phyloP scores from a whole-genome alignment of 2,113 vertebrate genomes.

The Charina bottae region DNA sequence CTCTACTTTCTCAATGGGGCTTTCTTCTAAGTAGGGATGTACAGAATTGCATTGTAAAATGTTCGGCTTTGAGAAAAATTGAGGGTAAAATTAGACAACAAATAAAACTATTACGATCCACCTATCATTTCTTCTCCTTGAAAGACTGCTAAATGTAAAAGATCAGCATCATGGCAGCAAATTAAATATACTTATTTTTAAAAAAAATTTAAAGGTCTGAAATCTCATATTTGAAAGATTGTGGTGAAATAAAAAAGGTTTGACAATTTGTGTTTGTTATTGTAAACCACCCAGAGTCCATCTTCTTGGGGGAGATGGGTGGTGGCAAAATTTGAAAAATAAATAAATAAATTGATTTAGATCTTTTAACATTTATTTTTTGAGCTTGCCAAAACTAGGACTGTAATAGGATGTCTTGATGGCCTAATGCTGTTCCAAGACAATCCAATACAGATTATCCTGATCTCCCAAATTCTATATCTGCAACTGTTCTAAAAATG shows the following conservation, averaged over 20 bases:
- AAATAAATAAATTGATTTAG: too few relatives aligned
- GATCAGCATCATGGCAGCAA: background rate
- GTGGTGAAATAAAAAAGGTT: background rate
- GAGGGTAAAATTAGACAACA: background rate
- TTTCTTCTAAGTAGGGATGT: background rate
- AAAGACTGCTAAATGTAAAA: background rate
- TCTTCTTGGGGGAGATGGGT: too few relatives aligned
- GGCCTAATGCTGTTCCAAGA: background rate
- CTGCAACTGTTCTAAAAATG: background rate
- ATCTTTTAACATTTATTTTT: background rate
- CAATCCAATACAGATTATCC: background rate
- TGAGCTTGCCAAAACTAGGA: background rate
- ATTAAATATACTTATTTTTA: background rate
- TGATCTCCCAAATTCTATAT: background rate
- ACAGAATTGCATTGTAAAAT: background rate
- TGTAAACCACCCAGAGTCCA: too few relatives aligned
- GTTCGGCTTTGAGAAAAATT: background rate
- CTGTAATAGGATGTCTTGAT: background rate
- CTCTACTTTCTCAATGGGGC: background rate
- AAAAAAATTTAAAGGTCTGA: background rate
- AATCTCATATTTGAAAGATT: background rate
- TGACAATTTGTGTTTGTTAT: too few relatives aligned
- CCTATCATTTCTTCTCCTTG: background rate
- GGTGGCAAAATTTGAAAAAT: too few relatives aligned
- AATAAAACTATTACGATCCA: background rate